phyloP scores from a whole-genome alignment of 2,797 vertebrate genomes.

The Sebastes umbrosus region DNA sequence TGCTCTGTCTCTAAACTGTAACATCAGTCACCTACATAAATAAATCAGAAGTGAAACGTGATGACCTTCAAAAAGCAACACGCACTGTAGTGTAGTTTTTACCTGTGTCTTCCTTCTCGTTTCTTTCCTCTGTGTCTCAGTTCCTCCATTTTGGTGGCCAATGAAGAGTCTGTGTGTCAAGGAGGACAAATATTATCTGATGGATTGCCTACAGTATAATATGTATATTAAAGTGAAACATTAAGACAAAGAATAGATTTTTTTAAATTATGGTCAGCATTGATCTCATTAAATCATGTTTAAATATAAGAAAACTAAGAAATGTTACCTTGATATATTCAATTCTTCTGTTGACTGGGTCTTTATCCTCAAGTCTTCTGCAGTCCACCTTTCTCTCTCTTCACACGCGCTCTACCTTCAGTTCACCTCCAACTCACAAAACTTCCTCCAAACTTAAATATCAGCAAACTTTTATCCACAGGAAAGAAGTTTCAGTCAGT shows the following conservation, averaged over 20 bases:
- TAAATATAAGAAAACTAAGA: not conserved
- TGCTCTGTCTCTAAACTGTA: not conserved
- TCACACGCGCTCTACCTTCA: not conserved
- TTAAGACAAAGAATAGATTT: not conserved
- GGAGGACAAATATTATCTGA: not conserved
- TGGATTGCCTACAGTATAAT: not conserved
- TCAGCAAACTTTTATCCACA: not conserved
- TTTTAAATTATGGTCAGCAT: not conserved
- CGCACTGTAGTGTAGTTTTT: not conserved
- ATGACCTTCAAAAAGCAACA: not conserved
- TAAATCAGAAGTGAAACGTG: not conserved
- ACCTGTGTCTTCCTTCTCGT: conserved; percentile 78
- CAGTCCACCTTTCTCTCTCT: not conserved
- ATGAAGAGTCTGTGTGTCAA: not conserved
- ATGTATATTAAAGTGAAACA: not conserved
- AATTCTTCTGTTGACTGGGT: not conserved
- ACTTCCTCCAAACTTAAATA: not conserved
- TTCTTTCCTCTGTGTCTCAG: conserved; percentile 69
- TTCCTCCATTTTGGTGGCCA: conserved; percentile 71
- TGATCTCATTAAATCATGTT: not conserved
- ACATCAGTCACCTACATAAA: not conserved
- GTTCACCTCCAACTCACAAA: not conserved
- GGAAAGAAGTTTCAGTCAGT: not conserved
- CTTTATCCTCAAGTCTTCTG: not conserved
- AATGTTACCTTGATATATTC: conserved; percentile 29